Conservation (phyloP, 2,113 vertebrate species). For the Microtus montanus region DNA sequence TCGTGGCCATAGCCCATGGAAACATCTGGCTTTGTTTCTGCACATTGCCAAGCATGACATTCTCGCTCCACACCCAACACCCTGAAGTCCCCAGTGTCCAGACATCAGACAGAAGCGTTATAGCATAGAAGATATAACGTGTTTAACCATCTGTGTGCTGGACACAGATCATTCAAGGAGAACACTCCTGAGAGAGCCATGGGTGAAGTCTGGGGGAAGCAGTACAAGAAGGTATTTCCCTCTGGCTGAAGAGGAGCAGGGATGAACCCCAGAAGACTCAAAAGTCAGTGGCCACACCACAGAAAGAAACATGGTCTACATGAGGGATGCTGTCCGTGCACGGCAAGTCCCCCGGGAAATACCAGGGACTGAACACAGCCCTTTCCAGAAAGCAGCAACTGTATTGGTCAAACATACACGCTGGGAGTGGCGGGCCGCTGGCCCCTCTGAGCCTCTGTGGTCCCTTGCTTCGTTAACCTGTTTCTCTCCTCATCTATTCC, state of each 20-base stretch:
- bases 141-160: accelerated
- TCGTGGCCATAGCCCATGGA: accelerated
- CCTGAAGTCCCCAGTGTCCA: background rate
- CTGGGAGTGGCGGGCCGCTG: accelerated
- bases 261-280: accelerated
- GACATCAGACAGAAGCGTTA: background rate
- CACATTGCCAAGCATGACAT: background rate
- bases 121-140: background rate
- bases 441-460: background rate
- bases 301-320: background rate
- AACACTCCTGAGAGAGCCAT: background rate
- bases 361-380: background rate
- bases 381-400: background rate
- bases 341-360: accelerated
- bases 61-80: accelerated
- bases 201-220: accelerated
- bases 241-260: background rate
- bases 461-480: background rate
- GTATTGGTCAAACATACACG: background rate
- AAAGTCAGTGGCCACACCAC: background rate
- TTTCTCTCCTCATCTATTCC: background rate
- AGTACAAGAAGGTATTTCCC: accelerated
- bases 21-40: background rate
- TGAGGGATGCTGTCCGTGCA: accelerated
- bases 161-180: background rate